Evolutionary conservation across 2,797 vertebrate species (phyloP), one percentile per base, ranked within the genome.

Genomic region (Halcyon leucocephala): DNA sequence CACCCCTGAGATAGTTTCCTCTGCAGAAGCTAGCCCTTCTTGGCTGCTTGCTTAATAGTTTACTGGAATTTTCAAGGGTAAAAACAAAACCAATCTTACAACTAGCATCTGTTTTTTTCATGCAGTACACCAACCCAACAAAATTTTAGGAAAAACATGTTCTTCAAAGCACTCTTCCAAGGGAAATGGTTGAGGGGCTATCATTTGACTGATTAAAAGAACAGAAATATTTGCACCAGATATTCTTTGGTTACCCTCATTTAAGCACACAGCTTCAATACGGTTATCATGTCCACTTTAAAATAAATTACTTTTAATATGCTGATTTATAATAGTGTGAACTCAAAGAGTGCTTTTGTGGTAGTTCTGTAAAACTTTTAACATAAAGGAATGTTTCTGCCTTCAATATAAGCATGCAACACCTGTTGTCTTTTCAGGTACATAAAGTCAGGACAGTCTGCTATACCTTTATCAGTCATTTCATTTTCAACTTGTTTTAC

Each of bases 1-100:
- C 3, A 16, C 20, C 15, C 7, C 0, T 1, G 7, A 4, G 6
- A 5, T 15, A 37, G 25, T 48, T 35, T 69, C 7, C 15, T 35
- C 15, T 49, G 2, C 15, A 37, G 55, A 66, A 62, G 46, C 46
- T 26, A 42, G 8, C 2, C 10, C 7, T 10, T 33, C 60, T 77
- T 35, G 52, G 26, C 25, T 42, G 28, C 12, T 85, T 77, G 35
- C 52, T 89, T 66, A 39, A 33, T 42, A 19, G 3, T 46, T 19
- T 18, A 46, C 52, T 49, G 51, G 31, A 24, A 57, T 64, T 86
- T 94, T 83, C n/a, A 60, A 74, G 31, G 20, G 24, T 37, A 44
- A 82, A 58, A 31, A 73, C 48, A 33, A 65, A 91, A 64, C 9
- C 9, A 33, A 14, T 52, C 33, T 76, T 72, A 57, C 10, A 79